Evolutionary conservation across 2,888 invertebrate genomes (phyloP).

Genomic region (Kuschelorhynchus macadamiae): DNA sequence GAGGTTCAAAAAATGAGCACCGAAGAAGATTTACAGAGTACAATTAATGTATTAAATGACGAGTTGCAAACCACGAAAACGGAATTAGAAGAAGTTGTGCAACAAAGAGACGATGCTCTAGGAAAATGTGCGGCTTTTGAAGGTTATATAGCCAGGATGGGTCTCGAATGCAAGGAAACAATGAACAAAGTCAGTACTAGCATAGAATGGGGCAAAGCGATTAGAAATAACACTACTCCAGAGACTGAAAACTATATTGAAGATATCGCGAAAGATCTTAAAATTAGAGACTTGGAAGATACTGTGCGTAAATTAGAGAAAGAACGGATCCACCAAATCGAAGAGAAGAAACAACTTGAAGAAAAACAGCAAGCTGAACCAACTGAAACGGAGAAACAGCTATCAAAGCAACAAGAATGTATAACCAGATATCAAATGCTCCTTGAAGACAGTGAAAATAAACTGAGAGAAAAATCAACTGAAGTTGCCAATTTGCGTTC

Average conservation of each 20-base stretch:
- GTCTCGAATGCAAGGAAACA: constrained; percentile 46
- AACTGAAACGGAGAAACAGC: constrained; percentile 50
- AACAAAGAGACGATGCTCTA: constrained; percentile 52
- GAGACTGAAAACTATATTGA: constrained; percentile 36
- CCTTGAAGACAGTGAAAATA: constrained; percentile 57
- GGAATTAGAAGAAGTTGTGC: constrained; percentile 37
- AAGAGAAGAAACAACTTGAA: constrained; percentile 56
- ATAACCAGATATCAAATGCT: constrained; percentile 55
- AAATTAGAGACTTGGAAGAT: constrained; percentile 43
- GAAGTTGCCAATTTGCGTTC: constrained; percentile 35
- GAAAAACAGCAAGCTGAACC: constrained; percentile 41
- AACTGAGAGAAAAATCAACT: constrained; percentile 59
- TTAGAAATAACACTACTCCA: background rate
- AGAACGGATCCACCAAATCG: constrained; percentile 50
- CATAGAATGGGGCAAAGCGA: constrained; percentile 54
- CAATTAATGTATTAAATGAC: constrained; percentile 49
- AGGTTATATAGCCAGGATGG: constrained; percentile 58
- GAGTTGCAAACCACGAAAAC: constrained; percentile 54
- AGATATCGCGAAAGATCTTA: constrained; percentile 45
- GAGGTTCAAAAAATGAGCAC: constrained; percentile 54
- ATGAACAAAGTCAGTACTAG: constrained; percentile 56
- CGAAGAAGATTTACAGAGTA: constrained; percentile 52
- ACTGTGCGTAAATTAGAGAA: constrained; percentile 30
- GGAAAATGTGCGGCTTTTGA: constrained; percentile 58
- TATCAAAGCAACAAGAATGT: constrained; percentile 54